Base-by-base conservation (phyloP, 2,888 invertebrate species). In the Pegoplata infirma region DNA sequence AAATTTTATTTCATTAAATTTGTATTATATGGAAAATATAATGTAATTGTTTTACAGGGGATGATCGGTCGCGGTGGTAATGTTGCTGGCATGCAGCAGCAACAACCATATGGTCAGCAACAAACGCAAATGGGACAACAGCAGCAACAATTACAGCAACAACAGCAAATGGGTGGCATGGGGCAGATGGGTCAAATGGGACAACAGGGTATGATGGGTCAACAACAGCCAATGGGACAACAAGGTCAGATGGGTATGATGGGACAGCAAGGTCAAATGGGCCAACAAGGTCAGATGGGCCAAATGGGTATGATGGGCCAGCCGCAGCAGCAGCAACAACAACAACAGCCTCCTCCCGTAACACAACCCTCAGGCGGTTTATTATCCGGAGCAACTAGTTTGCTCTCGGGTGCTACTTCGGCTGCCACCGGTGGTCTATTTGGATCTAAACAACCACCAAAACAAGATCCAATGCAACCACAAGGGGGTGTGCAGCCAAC, bases 391-490 rank as follows among this genome's bases (percentile, higher is more conserved):
- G 90, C 90, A 69, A 89, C 89, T 81, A 89, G 88, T 85, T 86
- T 90, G 84, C 85, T 90, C 75, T 90, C 89, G 85, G 90, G 90
- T 85, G 89, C 90, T 85, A 89, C 90, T 84, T 88, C 89, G 86
- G 89, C 90, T 86, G 90, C 90, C 84, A 89, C 89, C 81, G 89
- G 90, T 85, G 89, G 90, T 85, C 84, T 90, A 85, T 90, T 90
- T 87, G 88, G 89, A 81, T 86, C 86, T 69, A 89, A 90, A 82
- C 88, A 89, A 85, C 89, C 89, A 83, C 87, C 90, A 81, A 87
- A 89, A 84, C 90, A 90, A 82, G 91, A 91, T 81, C 89, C 90
- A 85, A 91, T 90, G 88, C 91, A 88, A 90, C 92, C 90, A 86
- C 90, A 85, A 86, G 90, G 85, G 75, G 85, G 85, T 85, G 85